phyloP scores from a whole-genome alignment of 2,888 invertebrate genomes.

The Eilema depressum region DNA sequence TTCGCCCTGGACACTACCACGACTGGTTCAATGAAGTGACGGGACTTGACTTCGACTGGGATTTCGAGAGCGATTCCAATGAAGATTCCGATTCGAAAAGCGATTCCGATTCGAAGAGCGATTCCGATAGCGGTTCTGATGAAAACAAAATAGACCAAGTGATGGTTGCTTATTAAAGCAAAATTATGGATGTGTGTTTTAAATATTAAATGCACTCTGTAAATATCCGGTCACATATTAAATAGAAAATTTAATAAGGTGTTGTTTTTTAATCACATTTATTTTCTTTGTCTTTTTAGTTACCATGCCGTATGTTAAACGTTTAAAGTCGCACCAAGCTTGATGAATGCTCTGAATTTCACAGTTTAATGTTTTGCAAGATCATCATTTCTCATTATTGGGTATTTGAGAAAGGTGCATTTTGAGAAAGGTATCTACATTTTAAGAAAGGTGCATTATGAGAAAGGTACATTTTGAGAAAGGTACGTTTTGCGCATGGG shows the following conservation, averaged over 20 bases:
- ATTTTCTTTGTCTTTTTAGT: not conserved
- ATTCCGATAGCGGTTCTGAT: not conserved
- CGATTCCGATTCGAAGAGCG: not conserved
- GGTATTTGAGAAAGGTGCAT: too few species aligned
- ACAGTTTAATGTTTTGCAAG: too few species aligned
- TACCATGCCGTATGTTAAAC: too few species aligned
- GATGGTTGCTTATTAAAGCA: not conserved
- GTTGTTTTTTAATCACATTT: not conserved
- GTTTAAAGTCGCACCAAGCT: too few species aligned
- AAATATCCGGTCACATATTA: not conserved
- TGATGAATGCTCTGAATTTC: not conserved
- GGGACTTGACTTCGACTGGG: constrained; percentile 76
- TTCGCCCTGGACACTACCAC: constrained; percentile 79
- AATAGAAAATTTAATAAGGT: not conserved
- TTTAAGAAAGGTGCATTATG: too few species aligned
- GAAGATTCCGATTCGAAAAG: not conserved
- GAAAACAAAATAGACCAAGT: constrained; percentile 6
- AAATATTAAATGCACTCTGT: not conserved
- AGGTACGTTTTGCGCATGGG: too few species aligned
- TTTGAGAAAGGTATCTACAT: too few species aligned
- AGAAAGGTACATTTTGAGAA: too few species aligned
- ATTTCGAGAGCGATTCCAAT: constrained; percentile 20
- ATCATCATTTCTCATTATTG: too few species aligned
- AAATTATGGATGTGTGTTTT: not conserved
- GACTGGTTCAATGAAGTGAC: constrained; percentile 73